A percentile compares a stretch with the other conserved stretches of the same genome.
These are phyloP conservation scores for Cirrhinus mrigala DNA, from an alignment of 2,797 vertebrate genomes.

Conservation along the genomic window DNA sequence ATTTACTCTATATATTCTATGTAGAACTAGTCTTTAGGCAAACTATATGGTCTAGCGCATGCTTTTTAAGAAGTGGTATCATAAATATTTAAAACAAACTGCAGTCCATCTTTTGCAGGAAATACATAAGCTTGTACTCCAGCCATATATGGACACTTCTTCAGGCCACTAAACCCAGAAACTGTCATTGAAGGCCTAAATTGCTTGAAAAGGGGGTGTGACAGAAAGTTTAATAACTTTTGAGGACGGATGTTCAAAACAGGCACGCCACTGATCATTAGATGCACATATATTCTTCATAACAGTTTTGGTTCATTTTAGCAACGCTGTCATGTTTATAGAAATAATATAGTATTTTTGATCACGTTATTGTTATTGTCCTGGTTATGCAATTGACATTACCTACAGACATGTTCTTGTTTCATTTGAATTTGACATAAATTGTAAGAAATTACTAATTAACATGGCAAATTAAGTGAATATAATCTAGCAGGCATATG, in stretches of 20 bases:
- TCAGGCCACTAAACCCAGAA: neutral
- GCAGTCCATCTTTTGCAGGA: conserved; percentile 22
- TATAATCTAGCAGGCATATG: too few relatives aligned
- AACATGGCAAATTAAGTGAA: neutral
- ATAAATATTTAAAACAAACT: conserved; percentile 38
- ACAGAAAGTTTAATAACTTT: conserved; percentile 2
- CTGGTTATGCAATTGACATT: neutral
- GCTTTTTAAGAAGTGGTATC: neutral
- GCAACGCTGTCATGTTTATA: neutral
- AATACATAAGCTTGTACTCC: conserved; percentile 3
- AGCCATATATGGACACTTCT: conserved; percentile 24
- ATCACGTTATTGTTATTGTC: too few relatives aligned
- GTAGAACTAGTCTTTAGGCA: neutral
- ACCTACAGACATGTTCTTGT: neutral
- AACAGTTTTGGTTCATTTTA: neutral
- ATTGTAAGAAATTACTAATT: too few relatives aligned
- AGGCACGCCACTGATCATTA: neutral
- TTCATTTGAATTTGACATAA: neutral
- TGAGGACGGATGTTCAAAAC: neutral
- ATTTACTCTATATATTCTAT: neutral
- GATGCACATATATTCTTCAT: neutral
- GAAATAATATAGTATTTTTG: neutral
- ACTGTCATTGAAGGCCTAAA: neutral
- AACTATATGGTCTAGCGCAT: neutral
- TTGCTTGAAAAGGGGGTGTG: neutral